A percentile compares a stretch with the other conserved stretches of the same genome.
phyloP scores from a whole-genome alignment of 1,140 invertebrate genomes.

The Bombyx mandarina region DNA sequence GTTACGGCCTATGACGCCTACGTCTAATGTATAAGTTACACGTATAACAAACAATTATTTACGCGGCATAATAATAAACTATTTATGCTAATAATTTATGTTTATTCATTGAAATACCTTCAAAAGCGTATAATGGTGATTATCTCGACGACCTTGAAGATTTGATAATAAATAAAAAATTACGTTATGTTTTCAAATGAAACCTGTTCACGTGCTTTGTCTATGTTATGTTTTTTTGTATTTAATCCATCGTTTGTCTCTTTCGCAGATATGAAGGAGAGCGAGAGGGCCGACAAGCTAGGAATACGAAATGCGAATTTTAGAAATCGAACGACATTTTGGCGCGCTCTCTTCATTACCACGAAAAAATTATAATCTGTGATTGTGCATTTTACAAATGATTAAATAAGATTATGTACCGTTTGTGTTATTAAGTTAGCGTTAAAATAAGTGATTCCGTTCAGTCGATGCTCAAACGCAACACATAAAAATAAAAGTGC shows the following conservation, averaged over 20 bases:
- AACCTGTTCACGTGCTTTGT: slow-evolving; percentile 40
- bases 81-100: not conserved
- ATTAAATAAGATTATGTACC: slow-evolving; percentile 2
- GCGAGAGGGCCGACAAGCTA: slow-evolving; percentile 16
- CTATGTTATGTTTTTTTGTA: slow-evolving; percentile 27
- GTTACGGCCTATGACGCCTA: too few relatives aligned
- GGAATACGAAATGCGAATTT: slow-evolving; percentile 15
- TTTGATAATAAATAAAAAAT: slow-evolving; percentile 19
- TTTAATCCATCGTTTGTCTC: slow-evolving; percentile 27
- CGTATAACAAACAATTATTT: not conserved
- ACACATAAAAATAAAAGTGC: slow-evolving; percentile 22
- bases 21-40: too few relatives aligned
- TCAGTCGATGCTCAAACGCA: slow-evolving; percentile 35
- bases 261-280: slow-evolving; percentile 35
- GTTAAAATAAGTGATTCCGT: slow-evolving; percentile 26
- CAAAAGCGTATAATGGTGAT: slow-evolving; percentile 1
- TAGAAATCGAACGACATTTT: slow-evolving; percentile 21
- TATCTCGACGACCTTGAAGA: slow-evolving; percentile 23
- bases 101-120: not conserved
- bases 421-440: not conserved
- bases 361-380: slow-evolving; percentile 6
- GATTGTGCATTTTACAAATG: slow-evolving; percentile 8
- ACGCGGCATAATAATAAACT: not conserved
- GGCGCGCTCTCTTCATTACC: slow-evolving; percentile 12
- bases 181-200: slow-evolving; percentile 19